Percentiles rank a stretch among this genome's conserved stretches.
These are phyloP conservation scores for Cherax destructor DNA, from an alignment of 1,140 invertebrate species.

Conservation along the genomic window DNA sequence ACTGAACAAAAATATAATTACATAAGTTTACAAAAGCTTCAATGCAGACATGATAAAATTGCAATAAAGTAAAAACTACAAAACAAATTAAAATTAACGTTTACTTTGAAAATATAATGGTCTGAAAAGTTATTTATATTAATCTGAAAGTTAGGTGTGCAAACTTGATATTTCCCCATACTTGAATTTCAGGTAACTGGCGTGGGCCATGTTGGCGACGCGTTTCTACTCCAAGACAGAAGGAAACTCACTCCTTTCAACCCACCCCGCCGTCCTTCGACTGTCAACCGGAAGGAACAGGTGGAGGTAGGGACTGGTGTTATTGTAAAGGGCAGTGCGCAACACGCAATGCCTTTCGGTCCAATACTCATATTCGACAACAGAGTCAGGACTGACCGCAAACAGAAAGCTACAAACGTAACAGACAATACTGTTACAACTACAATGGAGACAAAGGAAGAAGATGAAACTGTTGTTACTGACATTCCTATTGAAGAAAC, in stretches of 20 bases:
- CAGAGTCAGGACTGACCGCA: conserved; percentile 50
- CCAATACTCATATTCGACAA: conserved; percentile 32
- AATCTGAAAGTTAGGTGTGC: too few species aligned
- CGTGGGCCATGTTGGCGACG: conserved; percentile 21
- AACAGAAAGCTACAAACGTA: conserved; percentile 14
- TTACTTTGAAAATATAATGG: too few species aligned
- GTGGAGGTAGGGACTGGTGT: conserved; percentile 35
- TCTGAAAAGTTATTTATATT: too few species aligned
- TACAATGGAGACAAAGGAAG: not conserved
- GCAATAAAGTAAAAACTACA: too few species aligned
- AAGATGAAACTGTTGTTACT: conserved; percentile 10
- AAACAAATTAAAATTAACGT: too few species aligned
- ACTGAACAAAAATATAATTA: too few species aligned
- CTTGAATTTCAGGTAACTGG: conserved; percentile 15
- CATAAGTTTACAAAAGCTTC: too few species aligned
- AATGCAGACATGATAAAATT: too few species aligned
- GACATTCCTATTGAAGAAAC: conserved; percentile 41
- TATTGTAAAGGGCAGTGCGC: conserved; percentile 34
- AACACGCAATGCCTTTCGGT: conserved; percentile 14
- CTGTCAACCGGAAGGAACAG: not conserved
- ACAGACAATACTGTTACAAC: not conserved
- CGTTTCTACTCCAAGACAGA: not conserved
- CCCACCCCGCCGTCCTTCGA: not conserved
- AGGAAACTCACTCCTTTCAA: not conserved
- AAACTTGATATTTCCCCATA: not conserved